Percentiles rank a stretch among this genome's conserved stretches.
Conservation (phyloP, 2,113 vertebrate genomes). For the Amphiprion percula region DNA sequence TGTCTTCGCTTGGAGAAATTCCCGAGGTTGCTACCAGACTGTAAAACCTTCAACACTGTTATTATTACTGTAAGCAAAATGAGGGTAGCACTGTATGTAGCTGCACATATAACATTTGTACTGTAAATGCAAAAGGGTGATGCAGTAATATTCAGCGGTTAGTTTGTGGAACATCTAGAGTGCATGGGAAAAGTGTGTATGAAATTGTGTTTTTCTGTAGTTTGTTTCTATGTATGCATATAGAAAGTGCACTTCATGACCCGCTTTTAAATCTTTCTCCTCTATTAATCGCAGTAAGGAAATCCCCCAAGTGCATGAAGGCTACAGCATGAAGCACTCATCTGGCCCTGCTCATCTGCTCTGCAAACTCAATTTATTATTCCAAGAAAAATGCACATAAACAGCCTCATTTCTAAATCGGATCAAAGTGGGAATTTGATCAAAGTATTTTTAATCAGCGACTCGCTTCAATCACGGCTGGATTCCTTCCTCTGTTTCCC, state of each 20-base stretch:
- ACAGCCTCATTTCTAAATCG: conserved; percentile 35
- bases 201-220: not conserved
- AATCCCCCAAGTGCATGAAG: conserved; percentile 36
- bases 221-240: not conserved
- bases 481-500: not conserved
- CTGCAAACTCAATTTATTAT: conserved; percentile 55
- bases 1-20: not conserved
- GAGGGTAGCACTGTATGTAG: too few relatives aligned
- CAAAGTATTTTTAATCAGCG: conserved; percentile 31
- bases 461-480: conserved; percentile 11
- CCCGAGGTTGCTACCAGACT: not conserved
- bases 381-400: conserved; percentile 56
- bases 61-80: too few relatives aligned
- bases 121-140: too few relatives aligned
- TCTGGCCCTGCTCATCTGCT: conserved; percentile 37
- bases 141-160: not conserved
- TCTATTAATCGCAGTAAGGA: conserved; percentile 35
- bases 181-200: too few relatives aligned
- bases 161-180: too few relatives aligned
- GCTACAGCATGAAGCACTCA: conserved; percentile 22
- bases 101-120: not conserved
- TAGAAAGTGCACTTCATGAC: not conserved
- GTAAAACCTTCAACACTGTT: not conserved
- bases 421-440: conserved; percentile 42
- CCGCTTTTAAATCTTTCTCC: conserved; percentile 29